phyloP scores from a whole-genome alignment of 2,113 vertebrate genomes.

The Prunella himalayana region DNA sequence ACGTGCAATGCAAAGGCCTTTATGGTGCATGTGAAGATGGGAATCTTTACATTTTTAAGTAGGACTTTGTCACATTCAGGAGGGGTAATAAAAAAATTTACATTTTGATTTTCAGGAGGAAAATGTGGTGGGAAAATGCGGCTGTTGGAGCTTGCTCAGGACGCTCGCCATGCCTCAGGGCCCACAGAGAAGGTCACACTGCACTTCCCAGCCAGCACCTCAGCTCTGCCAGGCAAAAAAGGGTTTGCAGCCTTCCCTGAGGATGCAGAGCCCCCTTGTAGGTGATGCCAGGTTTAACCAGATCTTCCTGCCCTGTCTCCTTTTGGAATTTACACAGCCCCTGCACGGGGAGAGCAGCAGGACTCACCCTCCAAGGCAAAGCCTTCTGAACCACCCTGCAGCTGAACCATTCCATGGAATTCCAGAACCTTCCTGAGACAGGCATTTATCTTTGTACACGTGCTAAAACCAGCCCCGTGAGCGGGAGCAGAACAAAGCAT shows the following conservation, averaged over 20 bases:
- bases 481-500: neutral
- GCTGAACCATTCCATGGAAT: rapidly evolving
- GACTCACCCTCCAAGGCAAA: neutral
- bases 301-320: neutral
- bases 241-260: neutral
- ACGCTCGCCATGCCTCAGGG: neutral
- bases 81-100: conserved; percentile 34
- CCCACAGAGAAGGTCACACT: neutral
- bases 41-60: conserved; percentile 40
- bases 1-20: neutral
- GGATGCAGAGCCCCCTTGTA: neutral
- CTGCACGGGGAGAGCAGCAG: neutral
- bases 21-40: neutral
- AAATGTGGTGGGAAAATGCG: neutral
- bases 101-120: conserved; percentile 37
- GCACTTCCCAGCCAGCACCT: neutral
- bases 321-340: neutral
- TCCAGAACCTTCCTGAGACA: rapidly evolving
- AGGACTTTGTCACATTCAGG: conserved; percentile 17
- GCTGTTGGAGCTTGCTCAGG: neutral
- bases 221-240: neutral
- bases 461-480: rapidly evolving
- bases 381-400: neutral
- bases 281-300: neutral
- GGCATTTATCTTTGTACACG: rapidly evolving